Conservation (phyloP, 2,113 vertebrate genomes). For the human (Homo sapiens) region GRCh38 chr9:135037001-135037500, state of each 20-base stretch:
- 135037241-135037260: background rate
- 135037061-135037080: accelerated
- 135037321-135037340: background rate
- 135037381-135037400: background rate
- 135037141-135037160: accelerated
- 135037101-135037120: accelerated
- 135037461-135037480: background rate
- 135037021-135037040: accelerated
- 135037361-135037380: accelerated
- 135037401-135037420: accelerated
- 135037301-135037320: accelerated
- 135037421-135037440: accelerated
- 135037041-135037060: background rate
- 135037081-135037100: accelerated
- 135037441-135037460: accelerated
- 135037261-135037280: background rate
- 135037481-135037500: accelerated
- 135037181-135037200: background rate
- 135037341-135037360: too few relatives aligned
- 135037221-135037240: too few relatives aligned
- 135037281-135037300: background rate
- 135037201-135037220: background rate
- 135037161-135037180: accelerated
- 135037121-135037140: background rate
- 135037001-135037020: background rate